Conservation (phyloP, 2,797 vertebrate genomes). For the Paramormyrops hopkinsi region DNA sequence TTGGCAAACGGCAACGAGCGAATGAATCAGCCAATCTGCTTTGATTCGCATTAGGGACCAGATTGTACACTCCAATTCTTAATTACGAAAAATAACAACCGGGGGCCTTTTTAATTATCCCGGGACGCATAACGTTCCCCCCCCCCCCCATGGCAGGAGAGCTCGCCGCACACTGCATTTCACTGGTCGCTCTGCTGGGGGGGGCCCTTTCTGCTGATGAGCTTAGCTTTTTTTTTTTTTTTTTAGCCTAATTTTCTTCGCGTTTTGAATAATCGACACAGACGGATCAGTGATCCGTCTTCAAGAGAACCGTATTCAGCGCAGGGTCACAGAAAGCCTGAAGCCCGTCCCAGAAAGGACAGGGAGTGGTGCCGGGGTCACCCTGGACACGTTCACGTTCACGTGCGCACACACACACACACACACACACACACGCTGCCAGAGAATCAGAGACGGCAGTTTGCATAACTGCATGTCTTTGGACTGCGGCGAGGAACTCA, state of each 20-base stretch:
- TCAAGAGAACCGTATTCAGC: background rate
- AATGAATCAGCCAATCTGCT: conserved; percentile 33
- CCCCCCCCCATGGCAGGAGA: background rate
- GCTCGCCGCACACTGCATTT: background rate
- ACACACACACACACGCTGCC: background rate
- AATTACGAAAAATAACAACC: conserved; percentile 54
- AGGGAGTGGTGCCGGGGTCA: background rate
- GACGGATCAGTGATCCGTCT: background rate
- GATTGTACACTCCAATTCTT: conserved; percentile 45
- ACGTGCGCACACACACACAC: background rate
- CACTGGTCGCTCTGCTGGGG: background rate
- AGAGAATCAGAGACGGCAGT: background rate
- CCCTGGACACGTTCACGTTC: background rate
- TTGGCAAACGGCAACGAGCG: conserved; percentile 21
- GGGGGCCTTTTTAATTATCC: conserved; percentile 41
- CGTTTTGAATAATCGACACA: background rate
- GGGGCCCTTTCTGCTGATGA: background rate
- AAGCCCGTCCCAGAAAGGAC: background rate
- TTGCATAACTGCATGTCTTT: background rate
- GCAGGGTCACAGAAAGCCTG: background rate
- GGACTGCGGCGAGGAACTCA: background rate
- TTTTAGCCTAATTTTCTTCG: background rate
- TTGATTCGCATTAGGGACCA: conserved; percentile 33
- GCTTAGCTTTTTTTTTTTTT: background rate
- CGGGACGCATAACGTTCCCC: conserved; percentile 33